A percentile compares a stretch with the other conserved stretches of the same genome.
Conservation (phyloP, 2,888 invertebrate species). For the Acleris holmiana region DNA sequence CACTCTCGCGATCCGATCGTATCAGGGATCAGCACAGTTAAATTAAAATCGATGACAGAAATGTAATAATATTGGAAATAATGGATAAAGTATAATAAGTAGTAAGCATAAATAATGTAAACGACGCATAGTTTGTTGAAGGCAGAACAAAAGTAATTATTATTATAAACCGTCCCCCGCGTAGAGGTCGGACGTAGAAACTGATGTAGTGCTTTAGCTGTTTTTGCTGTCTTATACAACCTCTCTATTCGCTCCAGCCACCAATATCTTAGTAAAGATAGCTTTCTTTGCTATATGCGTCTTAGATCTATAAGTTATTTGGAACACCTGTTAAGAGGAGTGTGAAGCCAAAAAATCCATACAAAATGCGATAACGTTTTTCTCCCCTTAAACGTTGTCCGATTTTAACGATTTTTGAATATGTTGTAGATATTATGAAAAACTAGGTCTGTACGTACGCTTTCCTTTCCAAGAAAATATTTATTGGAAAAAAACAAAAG, state of each 20-base stretch:
- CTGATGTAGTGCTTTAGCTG: constrained; percentile 45
- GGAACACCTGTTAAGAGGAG: too few species aligned
- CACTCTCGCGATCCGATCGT: constrained; percentile 11
- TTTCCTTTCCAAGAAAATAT: too few species aligned
- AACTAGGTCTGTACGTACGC: too few species aligned
- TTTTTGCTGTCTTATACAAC: constrained; percentile 43
- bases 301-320: too few species aligned
- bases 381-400: too few species aligned
- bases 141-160: constrained; percentile 49
- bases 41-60: constrained; percentile 53
- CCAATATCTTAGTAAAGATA: too few species aligned
- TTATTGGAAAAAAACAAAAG: too few species aligned
- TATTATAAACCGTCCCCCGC: constrained; percentile 46
- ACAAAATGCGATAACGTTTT: too few species aligned
- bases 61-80: constrained; percentile 52
- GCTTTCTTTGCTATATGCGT: too few species aligned
- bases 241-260: neutral
- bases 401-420: too few species aligned
- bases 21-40: constrained; percentile 25
- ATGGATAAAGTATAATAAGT: constrained; percentile 58
- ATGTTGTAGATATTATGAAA: too few species aligned
- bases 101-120: constrained; percentile 75
- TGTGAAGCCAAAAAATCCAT: too few species aligned
- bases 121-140: constrained; percentile 59
- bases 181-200: constrained; percentile 49